A percentile compares a stretch with the other conserved stretches of the same genome.
Conservation (phyloP, 2,888 invertebrate genomes). For the Keiferia lycopersicella region DNA sequence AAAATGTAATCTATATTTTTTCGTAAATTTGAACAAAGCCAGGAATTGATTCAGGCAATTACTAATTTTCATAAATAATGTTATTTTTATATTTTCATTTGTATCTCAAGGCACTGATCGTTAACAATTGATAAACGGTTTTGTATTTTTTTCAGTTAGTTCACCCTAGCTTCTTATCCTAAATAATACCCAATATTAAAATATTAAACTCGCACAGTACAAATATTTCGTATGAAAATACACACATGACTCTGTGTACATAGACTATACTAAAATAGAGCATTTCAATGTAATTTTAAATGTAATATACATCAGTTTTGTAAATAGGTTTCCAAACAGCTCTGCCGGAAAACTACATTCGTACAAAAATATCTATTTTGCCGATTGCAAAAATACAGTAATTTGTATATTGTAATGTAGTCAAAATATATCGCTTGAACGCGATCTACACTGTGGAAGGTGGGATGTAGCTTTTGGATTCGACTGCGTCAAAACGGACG, state of each 20-base stretch:
- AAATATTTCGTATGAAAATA: slow-evolving; percentile 79
- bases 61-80: slow-evolving; percentile 62
- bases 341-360: slow-evolving; percentile 64
- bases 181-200: slow-evolving; percentile 79
- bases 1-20: background rate
- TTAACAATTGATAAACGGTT: slow-evolving; percentile 73
- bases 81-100: slow-evolving; percentile 50
- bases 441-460: slow-evolving; percentile 62
- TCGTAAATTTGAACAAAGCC: slow-evolving; percentile 57
- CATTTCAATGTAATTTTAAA: slow-evolving; percentile 44
- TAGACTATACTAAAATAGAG: slow-evolving; percentile 74
- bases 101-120: slow-evolving; percentile 71
- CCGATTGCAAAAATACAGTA: slow-evolving; percentile 57
- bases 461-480: slow-evolving; percentile 74
- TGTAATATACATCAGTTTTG: slow-evolving; percentile 68
- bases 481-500: slow-evolving; percentile 61
- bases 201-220: slow-evolving; percentile 69
- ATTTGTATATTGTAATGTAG: slow-evolving; percentile 38
- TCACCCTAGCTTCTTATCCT: slow-evolving; percentile 68
- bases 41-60: slow-evolving; percentile 42
- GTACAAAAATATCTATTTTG: slow-evolving; percentile 72
- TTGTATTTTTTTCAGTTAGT: slow-evolving; percentile 61
- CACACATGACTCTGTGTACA: slow-evolving; percentile 76
- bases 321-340: slow-evolving; percentile 70
- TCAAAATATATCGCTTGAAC: slow-evolving; percentile 50